Evolutionary conservation across 37 sponge, comb jelly and placozoan genomes (phyloP).

Genomic region (Theonella swinhoei): DNA sequence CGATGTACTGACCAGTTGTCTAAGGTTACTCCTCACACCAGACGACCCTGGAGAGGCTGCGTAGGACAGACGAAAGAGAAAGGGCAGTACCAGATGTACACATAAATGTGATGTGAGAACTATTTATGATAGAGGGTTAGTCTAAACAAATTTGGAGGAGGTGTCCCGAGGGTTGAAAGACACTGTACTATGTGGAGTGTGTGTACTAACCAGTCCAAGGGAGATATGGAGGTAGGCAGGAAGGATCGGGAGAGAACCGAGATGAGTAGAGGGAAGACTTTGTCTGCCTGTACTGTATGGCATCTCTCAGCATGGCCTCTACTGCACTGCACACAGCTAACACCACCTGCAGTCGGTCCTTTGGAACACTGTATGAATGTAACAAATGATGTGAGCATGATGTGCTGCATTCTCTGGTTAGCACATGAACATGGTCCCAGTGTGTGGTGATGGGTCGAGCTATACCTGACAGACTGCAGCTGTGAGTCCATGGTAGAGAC

Average conservation of each 20-base stretch:
- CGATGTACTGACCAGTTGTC: neutral
- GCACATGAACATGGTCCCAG: too few species aligned
- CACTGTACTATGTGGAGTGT: neutral
- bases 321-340: constrained; percentile 1
- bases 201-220: constrained; percentile 9
- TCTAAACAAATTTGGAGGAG: too few species aligned
- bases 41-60: constrained; percentile 1
- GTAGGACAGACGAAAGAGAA: neutral
- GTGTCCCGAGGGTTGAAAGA: too few species aligned
- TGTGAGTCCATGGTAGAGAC: neutral
- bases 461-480: neutral
- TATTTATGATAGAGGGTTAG: too few species aligned
- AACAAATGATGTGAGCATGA: too few species aligned
- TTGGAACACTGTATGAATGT: neutral
- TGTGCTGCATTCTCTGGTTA: too few species aligned
- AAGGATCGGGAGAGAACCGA: neutral
- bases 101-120: too few species aligned
- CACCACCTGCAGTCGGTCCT: constrained; percentile 11
- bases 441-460: too few species aligned
- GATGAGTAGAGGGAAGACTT: constrained; percentile 7
- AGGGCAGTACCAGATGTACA: neutral
- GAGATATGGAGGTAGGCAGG: neutral
- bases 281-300: constrained; percentile 39
- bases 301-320: constrained; percentile 40
- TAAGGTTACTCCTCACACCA: neutral